Base-by-base conservation (phyloP, 92 coral and sea anemone genomes). In the Parazoanthus atlanticus region DNA sequence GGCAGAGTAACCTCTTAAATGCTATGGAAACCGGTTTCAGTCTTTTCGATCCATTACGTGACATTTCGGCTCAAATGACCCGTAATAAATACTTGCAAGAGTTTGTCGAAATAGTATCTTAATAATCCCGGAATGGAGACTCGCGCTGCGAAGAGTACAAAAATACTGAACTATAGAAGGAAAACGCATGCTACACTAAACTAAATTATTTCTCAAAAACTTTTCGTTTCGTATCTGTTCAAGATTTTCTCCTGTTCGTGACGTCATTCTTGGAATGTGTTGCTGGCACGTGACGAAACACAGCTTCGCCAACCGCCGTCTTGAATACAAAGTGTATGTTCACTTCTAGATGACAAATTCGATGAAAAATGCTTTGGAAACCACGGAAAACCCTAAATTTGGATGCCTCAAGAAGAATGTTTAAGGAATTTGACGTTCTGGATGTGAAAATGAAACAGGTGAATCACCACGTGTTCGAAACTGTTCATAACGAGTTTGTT, bases 401-500 rank as follows among this genome's bases (percentile, higher is more conserved):
- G 16, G 26, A 41, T 40, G 12, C 21, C 15, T 25, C 41, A 76
- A 40, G 56, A 46, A 33, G 31, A 21, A 70, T 61, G 73, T 7
- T 56, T 58, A 3, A 19, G 71, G 58, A 19, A 33, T 61, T 6
- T 19, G 28, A 31, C 32, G 13, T 58, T 56, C 47, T 17, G 13
- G 46, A 32, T 80, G 15, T 32, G 25, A 33, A 17, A 54, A 13
- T 30, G 7, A 81, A 46, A 81, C 86, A 69, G 86, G 76, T 82
- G 86, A 69, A n/a, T 36, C 16, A 65, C 86, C 86, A 82, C 76
- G 76, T 82, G 86, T 82, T 46, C 58, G 65, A 49, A 78, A 47
- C 65, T 29, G 82, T 25, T 46, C 7, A 65, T 65, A 41, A 82
- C 86, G 40, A 82, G 41, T 8, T 65, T 78, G 86, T 82, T 82